phyloP scores from a whole-genome alignment of 2,888 invertebrate genomes.

The Aleiodes alternator region DNA sequence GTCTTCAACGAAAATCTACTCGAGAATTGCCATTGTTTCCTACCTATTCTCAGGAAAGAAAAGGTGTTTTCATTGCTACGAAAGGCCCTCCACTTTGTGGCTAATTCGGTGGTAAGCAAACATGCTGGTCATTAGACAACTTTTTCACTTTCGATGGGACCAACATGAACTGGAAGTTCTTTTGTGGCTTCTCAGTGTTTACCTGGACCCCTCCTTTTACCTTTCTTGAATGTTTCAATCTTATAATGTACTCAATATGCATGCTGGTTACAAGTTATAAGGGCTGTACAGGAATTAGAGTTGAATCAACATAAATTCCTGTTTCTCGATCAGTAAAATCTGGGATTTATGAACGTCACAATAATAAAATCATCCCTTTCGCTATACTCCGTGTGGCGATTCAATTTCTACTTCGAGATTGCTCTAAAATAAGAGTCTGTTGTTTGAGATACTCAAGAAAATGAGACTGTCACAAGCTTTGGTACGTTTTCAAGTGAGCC shows the following conservation, averaged over 20 bases:
- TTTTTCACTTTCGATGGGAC: constrained; percentile 20
- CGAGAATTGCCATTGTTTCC: constrained; percentile 35
- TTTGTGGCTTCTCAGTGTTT: constrained; percentile 30
- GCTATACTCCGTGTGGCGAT: constrained; percentile 10
- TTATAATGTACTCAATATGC: not conserved
- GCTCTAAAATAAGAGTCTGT: constrained; percentile 69
- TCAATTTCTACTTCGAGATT: constrained; percentile 47
- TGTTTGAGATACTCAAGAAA: constrained; percentile 71
- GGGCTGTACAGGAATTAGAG: not conserved
- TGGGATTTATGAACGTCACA: too few species aligned
- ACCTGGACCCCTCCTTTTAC: not conserved
- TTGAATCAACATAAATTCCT: too few species aligned
- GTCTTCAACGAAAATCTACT: constrained; percentile 29
- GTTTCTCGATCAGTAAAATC: too few species aligned
- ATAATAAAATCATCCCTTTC: too few species aligned
- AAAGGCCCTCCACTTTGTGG: constrained; percentile 56
- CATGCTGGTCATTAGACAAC: constrained; percentile 70
- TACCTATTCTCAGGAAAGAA: constrained; percentile 6
- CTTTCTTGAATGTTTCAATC: constrained; percentile 10
- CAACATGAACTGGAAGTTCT: not conserved
- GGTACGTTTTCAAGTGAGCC: constrained; percentile 60
- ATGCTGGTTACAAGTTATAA: constrained; percentile 39
- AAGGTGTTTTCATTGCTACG: constrained; percentile 25
- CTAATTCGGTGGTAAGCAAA: constrained; percentile 66
- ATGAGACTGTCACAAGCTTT: constrained; percentile 73